A percentile compares a stretch with the other conserved stretches of the same genome.
phyloP scores from a whole-genome alignment of 37 sponge, comb jelly and placozoan genomes.

The Geodia barretti region DNA sequence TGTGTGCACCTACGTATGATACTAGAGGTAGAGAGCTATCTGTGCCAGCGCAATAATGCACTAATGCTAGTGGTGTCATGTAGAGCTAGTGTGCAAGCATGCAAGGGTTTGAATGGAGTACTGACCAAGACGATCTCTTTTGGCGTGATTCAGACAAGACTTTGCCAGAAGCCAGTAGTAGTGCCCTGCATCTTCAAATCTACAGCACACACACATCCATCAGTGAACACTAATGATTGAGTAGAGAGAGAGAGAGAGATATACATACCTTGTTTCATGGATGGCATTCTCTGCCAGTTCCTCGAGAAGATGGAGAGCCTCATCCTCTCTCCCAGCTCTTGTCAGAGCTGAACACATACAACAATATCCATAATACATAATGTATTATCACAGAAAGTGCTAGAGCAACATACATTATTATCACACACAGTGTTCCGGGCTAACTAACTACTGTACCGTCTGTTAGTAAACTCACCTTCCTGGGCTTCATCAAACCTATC shows the following conservation, averaged over 20 bases:
- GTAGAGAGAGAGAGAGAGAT: too few relatives aligned
- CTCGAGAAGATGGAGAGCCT: slow-evolving; percentile 79
- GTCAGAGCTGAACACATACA: slow-evolving; percentile 65
- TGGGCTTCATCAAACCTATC: slow-evolving; percentile 98
- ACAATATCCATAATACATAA: neutral
- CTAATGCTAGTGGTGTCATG: too few relatives aligned
- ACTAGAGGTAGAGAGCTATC: too few relatives aligned
- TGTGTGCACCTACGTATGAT: too few relatives aligned
- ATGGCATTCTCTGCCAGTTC: slow-evolving; percentile 86
- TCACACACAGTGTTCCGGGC: too few relatives aligned
- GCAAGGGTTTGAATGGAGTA: too few relatives aligned
- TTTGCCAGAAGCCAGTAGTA: neutral
- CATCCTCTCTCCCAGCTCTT: slow-evolving; percentile 75
- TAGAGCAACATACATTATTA: neutral
- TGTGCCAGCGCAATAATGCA: too few relatives aligned
- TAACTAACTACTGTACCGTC: neutral
- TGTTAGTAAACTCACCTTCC: slow-evolving; percentile 52
- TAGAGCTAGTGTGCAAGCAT: too few relatives aligned
- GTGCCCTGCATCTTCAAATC: neutral
- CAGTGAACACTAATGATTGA: too few relatives aligned
- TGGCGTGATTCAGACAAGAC: neutral
- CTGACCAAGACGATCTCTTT: too few relatives aligned
- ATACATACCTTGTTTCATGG: too few relatives aligned
- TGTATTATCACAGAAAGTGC: neutral
- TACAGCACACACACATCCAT: too few relatives aligned